Conservation (phyloP, 2,797 vertebrate genomes). For the Clarias fuscus region DNA sequence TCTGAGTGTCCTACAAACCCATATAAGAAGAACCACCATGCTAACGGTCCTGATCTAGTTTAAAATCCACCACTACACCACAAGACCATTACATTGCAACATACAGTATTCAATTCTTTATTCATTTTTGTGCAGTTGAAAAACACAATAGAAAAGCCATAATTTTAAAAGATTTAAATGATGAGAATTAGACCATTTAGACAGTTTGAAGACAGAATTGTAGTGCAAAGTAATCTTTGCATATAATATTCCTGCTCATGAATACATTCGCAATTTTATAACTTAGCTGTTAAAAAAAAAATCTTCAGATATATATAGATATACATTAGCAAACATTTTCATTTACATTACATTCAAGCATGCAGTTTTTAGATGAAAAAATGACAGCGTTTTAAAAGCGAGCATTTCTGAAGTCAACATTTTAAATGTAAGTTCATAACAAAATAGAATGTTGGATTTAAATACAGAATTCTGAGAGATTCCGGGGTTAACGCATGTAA, state of each 20-base stretch:
- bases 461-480: not conserved
- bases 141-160: not conserved
- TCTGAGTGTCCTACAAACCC: constrained; percentile 35
- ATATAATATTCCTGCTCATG: not conserved
- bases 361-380: constrained; percentile 34
- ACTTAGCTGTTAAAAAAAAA: constrained; percentile 55
- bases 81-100: not conserved
- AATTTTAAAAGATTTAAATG: not conserved
- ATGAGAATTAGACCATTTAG: not conserved
- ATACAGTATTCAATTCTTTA: not conserved
- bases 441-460: not conserved
- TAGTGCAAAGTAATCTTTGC: constrained; percentile 53
- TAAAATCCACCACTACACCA: not conserved
- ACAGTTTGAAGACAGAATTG: constrained; percentile 70
- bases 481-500: not conserved
- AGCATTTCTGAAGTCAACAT: not conserved
- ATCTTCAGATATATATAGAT: constrained; percentile 42
- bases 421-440: not conserved
- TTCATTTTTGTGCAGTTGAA: not conserved
- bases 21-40: constrained; percentile 5
- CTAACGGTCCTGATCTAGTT: constrained; percentile 5
- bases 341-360: constrained; percentile 68
- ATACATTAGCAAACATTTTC: constrained; percentile 50
- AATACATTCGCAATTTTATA: constrained; percentile 53
- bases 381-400: not conserved